Evolutionary conservation across 2,888 invertebrate species (phyloP).

Genomic region (Arrhopalites spinosus): DNA sequence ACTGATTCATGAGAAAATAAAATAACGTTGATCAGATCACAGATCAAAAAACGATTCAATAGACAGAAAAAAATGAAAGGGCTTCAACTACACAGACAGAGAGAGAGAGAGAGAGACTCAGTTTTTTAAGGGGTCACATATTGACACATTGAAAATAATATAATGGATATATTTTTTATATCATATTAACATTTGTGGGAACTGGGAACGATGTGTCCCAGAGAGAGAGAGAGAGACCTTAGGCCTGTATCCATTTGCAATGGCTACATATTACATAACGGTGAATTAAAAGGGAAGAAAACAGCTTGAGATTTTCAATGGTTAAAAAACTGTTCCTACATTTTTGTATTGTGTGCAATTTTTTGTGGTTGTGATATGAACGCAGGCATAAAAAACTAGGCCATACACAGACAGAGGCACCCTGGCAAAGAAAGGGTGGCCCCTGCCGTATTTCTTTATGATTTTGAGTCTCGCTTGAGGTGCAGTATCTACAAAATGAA

Average conservation of each 20-base stretch:
- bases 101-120: not conserved
- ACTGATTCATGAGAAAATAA: not conserved
- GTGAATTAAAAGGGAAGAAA: constrained; percentile 16
- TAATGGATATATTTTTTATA: no score
- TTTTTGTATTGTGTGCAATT: constrained; percentile 53
- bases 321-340: constrained; percentile 30
- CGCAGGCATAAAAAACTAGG: constrained; percentile 48
- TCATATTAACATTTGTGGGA: no score
- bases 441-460: constrained; percentile 27
- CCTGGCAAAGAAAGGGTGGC: constrained; percentile 46
- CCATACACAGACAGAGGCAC: constrained; percentile 40
- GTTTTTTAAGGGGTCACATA: not conserved
- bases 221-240: not conserved
- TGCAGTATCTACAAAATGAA: no score
- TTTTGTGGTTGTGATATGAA: constrained; percentile 53
- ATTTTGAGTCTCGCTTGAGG: constrained; percentile 17
- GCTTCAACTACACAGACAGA: not conserved
- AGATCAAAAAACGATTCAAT: not conserved
- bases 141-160: no score
- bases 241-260: no score
- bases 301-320: constrained; percentile 10
- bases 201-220: no score
- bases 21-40: not conserved
- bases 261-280: not conserved
- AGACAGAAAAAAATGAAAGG: not conserved